Percentiles rank a stretch among this genome's conserved stretches.
These are phyloP conservation scores for Nysson spinosus DNA, from an alignment of 2,888 invertebrate genomes.

Conservation along the genomic window DNA sequence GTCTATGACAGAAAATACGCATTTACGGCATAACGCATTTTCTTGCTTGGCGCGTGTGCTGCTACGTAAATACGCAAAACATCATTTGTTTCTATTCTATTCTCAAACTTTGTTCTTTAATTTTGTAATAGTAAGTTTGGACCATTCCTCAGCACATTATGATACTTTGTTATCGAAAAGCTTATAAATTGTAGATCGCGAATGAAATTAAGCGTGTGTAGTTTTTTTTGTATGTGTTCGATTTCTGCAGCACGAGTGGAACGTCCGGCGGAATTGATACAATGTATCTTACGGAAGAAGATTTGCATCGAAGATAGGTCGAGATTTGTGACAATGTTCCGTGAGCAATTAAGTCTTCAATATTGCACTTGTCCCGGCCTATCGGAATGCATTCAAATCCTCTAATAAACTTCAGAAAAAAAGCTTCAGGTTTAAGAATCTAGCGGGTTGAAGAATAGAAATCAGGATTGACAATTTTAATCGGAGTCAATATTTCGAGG, in stretches of 20 bases:
- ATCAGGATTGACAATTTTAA: slow-evolving; percentile 5
- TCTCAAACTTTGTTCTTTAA: no score
- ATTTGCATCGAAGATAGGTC: slow-evolving; percentile 76
- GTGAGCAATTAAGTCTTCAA: slow-evolving; percentile 62
- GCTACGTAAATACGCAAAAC: not conserved
- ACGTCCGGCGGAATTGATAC: no score
- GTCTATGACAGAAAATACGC: slow-evolving; percentile 1
- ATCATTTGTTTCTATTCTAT: no score
- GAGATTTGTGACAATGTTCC: slow-evolving; percentile 78
- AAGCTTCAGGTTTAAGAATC: slow-evolving; percentile 17
- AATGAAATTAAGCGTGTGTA: no score
- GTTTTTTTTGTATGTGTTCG: no score
- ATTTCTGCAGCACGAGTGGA: no score
- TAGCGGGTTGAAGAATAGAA: no score
- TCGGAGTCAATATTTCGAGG: slow-evolving; percentile 47
- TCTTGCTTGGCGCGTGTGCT: not conserved
- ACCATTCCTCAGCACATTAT: no score
- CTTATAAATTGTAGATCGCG: no score
- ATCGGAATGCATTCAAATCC: slow-evolving; percentile 72
- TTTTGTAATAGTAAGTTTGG: no score
- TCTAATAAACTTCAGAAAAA: slow-evolving; percentile 6
- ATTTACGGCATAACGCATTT: not conserved
- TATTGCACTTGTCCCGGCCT: slow-evolving; percentile 79
- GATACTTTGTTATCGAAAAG: no score
- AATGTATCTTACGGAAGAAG: not conserved